These are phyloP conservation scores for Junco hyemalis DNA, from an alignment of 2,113 vertebrate genomes.

Conservation along the genomic window DNA sequence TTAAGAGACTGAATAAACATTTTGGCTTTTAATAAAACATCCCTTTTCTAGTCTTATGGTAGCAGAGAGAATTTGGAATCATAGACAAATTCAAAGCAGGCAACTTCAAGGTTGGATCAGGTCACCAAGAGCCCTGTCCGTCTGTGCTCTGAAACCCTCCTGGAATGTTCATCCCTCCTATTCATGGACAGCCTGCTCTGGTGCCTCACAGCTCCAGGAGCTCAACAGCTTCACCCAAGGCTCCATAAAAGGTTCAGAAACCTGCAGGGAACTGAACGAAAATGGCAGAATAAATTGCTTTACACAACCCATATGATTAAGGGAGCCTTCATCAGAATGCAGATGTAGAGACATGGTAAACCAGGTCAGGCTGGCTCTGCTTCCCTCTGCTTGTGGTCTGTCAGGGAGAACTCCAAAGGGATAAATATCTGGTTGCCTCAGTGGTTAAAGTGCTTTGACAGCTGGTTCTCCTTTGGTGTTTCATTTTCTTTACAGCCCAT, in stretches of 20 bases:
- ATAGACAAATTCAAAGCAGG: background rate
- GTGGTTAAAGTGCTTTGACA: background rate
- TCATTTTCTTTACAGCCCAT: background rate
- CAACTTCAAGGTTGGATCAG: background rate
- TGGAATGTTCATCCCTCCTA: background rate
- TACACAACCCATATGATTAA: background rate
- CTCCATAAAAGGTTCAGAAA: background rate
- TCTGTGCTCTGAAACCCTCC: background rate
- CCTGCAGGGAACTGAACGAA: background rate
- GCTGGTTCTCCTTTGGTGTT: background rate
- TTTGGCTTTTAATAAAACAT: background rate
- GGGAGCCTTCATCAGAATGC: background rate
- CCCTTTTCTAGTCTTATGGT: background rate
- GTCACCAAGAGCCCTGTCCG: background rate
- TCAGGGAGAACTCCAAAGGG: background rate
- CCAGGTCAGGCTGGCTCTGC: background rate
- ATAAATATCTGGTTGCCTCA: background rate
- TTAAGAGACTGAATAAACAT: constrained; percentile 13
- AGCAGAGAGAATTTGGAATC: constrained; percentile 6
- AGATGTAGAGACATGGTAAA: background rate
- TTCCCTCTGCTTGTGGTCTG: background rate
- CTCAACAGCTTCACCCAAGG: background rate
- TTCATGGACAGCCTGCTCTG: background rate
- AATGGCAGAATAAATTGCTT: background rate
- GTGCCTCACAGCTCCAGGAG: background rate